phyloP scores from a whole-genome alignment of 2,888 invertebrate genomes.

The Metopia argyrocephala region DNA sequence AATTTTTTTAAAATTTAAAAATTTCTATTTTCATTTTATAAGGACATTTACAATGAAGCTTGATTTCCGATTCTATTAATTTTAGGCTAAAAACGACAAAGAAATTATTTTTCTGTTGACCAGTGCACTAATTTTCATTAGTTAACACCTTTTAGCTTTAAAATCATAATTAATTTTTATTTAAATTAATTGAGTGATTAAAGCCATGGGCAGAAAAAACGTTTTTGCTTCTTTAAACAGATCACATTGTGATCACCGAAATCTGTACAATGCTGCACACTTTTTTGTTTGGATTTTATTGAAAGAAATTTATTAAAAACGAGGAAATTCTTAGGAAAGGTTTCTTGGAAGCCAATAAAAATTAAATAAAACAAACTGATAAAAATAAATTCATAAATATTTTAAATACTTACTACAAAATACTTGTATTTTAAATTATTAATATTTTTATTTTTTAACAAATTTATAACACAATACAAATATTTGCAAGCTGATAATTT shows the following conservation, averaged over 20 bases:
- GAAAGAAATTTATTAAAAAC: no score
- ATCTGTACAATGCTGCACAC: no score
- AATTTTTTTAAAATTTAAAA: background rate
- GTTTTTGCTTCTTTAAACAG: background rate
- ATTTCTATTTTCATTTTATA: no score
- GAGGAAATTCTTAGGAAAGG: no score
- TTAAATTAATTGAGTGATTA: constrained; percentile 21
- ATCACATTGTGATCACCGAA: background rate
- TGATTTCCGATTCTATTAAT: no score
- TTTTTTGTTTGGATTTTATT: no score
- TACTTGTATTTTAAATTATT: background rate
- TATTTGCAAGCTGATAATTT: constrained; percentile 44
- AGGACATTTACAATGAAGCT: no score
- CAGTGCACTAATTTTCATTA: background rate
- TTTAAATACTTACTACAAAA: background rate
- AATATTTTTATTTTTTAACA: background rate
- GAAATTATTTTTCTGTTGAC: background rate
- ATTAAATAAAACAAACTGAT: background rate
- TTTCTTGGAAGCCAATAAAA: no score
- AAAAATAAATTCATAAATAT: constrained; percentile 6
- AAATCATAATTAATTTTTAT: background rate
- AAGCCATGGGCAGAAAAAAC: background rate
- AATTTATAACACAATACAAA: background rate
- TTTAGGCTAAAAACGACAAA: no score
- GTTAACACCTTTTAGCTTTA: background rate